Base-by-base conservation (phyloP, 2,888 invertebrate genomes). In the Drosophila stalkeri region DNA sequence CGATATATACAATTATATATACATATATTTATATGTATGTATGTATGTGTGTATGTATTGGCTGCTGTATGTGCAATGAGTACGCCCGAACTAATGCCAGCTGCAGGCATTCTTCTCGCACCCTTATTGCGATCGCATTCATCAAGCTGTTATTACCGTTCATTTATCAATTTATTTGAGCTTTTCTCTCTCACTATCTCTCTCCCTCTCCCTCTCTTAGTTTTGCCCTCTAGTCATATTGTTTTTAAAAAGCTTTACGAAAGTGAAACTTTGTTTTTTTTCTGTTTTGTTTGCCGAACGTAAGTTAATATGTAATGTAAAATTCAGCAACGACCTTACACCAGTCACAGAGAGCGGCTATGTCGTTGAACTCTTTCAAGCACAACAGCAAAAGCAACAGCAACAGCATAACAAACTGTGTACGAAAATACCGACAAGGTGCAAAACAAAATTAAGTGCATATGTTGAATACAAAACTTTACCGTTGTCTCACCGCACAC, bases 361-460 rank as follows among this genome's bases (percentile, higher is more conserved):
- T 73, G 88, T 89, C 90, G 74, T 75, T 90, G 90, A 87, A 87
- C 88, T 79, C 74, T 71, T 72, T 85, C 75, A 74, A 84, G 80
- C 89, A 81, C 77, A 66, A 57, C 59, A 68, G 55, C 61, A 72
- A 70, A 44, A 68, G 60, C 61, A 75, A 68, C 61, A 67, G 16
- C 52, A 18, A 73, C 64, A 67, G 61, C 63, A 76, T 71, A 77
- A 67, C 64, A 67, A 70, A 71, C 46, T 67, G 59, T 57, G 57
- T 61, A 64, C 64, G 60, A 70, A 63, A 64, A 69, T 52, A 64
- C 60, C 56, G 61, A 70, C 60, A 56, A 79, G 75, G 75, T 56
- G 70, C 66, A 72, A 64, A 56, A 56, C 35, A 52, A 61, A 65
- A 79, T 69, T 65, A 73, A 44, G 20, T 57, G 44, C 55, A 55